These are phyloP conservation scores for Standfussiana lucernea DNA, from an alignment of 2,888 invertebrate genomes.

Conservation along the genomic window DNA sequence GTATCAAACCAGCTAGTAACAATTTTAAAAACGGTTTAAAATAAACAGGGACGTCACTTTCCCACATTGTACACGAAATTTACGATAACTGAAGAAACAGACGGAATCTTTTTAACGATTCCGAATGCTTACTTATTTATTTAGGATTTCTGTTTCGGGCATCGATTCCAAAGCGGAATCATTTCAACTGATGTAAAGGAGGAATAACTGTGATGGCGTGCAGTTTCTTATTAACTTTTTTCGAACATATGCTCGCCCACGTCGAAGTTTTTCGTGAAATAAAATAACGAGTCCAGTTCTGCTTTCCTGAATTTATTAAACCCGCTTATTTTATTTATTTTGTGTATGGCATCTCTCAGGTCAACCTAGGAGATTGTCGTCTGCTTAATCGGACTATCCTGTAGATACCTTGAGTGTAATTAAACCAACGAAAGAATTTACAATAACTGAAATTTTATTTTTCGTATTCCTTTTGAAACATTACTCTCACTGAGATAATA, in stretches of 20 bases:
- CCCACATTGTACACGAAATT: constrained; percentile 46
- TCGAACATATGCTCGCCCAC: constrained; percentile 55
- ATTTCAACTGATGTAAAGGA: constrained; percentile 41
- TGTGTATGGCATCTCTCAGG: too few species aligned
- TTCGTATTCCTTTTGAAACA: constrained; percentile 7
- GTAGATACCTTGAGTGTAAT: too few species aligned
- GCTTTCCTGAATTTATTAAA: constrained; percentile 33
- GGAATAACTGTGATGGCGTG: constrained; percentile 51
- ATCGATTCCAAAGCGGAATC: constrained; percentile 38
- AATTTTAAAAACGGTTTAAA: constrained; percentile 44
- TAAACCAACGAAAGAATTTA: neutral
- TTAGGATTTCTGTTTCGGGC: constrained; percentile 56
- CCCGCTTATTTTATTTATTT: too few species aligned
- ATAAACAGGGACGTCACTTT: constrained; percentile 56
- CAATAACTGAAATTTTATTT: constrained; percentile 9
- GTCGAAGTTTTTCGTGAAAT: constrained; percentile 40
- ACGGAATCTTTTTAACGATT: constrained; percentile 45
- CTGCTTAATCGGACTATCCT: too few species aligned
- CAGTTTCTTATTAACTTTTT: constrained; percentile 59
- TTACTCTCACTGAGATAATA: constrained; percentile 24
- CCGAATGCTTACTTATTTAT: constrained; percentile 56
- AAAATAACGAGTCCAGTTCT: constrained; percentile 24
- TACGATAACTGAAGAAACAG: constrained; percentile 51
- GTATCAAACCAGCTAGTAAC: constrained; percentile 39
- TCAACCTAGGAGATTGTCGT: too few species aligned